Percentiles rank a stretch among this genome's conserved stretches.
Conservation (phyloP, 2,888 invertebrate genomes). For the Caenorhabditis uteleia region DNA sequence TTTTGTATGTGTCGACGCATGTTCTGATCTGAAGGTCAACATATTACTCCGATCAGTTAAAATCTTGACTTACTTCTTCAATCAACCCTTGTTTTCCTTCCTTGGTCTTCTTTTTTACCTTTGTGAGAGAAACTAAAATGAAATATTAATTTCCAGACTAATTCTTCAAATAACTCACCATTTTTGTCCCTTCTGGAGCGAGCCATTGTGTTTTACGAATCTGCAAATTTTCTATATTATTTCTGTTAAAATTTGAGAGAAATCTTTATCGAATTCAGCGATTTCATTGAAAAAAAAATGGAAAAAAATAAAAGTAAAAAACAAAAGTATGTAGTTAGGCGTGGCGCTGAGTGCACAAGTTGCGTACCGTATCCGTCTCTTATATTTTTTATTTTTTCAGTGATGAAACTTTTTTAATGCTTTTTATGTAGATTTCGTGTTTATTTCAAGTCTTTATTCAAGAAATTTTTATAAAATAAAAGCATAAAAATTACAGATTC, state of each 20-base stretch:
- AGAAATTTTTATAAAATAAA: too few species aligned
- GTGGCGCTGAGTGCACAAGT: too few species aligned
- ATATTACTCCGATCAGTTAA: background rate
- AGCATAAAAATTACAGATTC: too few species aligned
- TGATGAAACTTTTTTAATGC: background rate
- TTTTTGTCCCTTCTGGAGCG: constrained; percentile 41
- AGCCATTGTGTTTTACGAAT: constrained; percentile 27
- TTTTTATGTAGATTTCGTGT: background rate
- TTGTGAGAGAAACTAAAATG: constrained; percentile 83
- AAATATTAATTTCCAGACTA: background rate
- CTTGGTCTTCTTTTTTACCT: constrained; percentile 89
- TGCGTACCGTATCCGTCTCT: too few species aligned
- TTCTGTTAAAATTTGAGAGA: too few species aligned
- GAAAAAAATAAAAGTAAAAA: too few species aligned
- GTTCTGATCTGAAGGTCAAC: constrained; percentile 77
- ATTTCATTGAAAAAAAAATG: too few species aligned
- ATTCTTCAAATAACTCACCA: constrained; percentile 4
- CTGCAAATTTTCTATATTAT: too few species aligned
- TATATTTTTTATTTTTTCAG: constrained; percentile 3
- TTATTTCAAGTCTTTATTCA: too few species aligned
- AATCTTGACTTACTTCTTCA: constrained; percentile 74
- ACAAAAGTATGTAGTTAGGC: too few species aligned
- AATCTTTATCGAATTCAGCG: too few species aligned
- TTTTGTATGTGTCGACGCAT: constrained; percentile 82
- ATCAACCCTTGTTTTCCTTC: constrained; percentile 86